Conservation (phyloP, 2,113 vertebrate species). For the Pao palembangensis region DNA sequence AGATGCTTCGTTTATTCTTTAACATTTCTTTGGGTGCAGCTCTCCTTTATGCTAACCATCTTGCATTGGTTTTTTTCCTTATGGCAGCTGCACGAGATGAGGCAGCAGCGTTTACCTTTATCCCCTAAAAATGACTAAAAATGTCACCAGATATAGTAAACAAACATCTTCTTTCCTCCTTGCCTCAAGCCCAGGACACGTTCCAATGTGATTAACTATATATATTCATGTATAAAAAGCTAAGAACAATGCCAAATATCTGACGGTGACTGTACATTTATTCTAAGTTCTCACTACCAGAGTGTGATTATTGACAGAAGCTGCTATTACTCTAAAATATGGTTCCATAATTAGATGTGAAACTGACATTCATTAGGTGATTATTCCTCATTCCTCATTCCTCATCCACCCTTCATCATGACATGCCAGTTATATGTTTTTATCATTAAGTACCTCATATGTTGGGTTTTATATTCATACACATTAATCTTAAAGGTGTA, state of each 20-base stretch:
- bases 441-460: no score
- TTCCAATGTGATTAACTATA: neutral
- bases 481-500: no score
- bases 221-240: neutral
- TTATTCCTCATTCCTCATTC: neutral
- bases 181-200: neutral
- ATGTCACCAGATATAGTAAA: neutral
- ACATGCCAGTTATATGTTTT: no score
- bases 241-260: neutral
- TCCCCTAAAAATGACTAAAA: neutral
- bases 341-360: slow-evolving; percentile 4
- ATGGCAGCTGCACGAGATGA: neutral
- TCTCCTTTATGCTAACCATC: neutral
- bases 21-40: neutral
- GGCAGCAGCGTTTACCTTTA: neutral
- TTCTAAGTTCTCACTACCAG: neutral
- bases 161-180: neutral
- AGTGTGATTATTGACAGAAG: neutral
- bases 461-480: no score
- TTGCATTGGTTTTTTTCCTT: neutral
- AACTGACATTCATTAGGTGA: slow-evolving; percentile 14
- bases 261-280: neutral
- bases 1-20: neutral
- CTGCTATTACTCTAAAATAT: slow-evolving; percentile 14
- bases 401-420: neutral